A percentile compares a stretch with the other conserved stretches of the same genome.
Evolutionary conservation across 92 coral and sea anemone species (phyloP).

Genomic region (Palythoa caribaeorum): DNA sequence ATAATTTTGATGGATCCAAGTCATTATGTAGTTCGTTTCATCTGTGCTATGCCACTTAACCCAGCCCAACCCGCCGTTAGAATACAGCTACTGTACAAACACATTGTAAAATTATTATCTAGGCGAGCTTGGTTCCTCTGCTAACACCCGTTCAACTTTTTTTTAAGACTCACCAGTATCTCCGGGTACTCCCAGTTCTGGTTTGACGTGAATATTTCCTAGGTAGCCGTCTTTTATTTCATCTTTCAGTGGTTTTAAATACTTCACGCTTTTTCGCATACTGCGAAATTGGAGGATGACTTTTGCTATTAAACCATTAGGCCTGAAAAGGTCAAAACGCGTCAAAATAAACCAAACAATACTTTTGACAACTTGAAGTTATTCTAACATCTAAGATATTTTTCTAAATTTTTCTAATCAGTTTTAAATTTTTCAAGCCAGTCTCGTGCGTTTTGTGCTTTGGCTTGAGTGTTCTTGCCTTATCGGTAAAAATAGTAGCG

Average conservation of each 20-base stretch:
- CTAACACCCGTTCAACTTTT: background rate
- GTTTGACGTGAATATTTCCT: conserved; percentile 2
- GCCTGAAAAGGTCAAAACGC: background rate
- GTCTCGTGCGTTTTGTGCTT: too few species aligned
- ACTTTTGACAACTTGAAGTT: background rate
- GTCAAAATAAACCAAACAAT: background rate
- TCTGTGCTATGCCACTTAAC: too few species aligned
- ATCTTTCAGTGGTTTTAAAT: background rate
- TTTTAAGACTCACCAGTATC: background rate
- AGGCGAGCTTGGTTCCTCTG: too few species aligned
- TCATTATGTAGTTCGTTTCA: too few species aligned
- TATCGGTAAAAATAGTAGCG: too few species aligned
- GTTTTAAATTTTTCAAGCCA: too few species aligned
- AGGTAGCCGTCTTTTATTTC: conserved; percentile 40
- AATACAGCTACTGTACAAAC: too few species aligned
- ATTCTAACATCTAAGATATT: background rate
- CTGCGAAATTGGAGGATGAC: background rate
- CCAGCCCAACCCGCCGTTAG: too few species aligned
- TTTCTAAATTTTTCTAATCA: too few species aligned
- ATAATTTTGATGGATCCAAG: too few species aligned
- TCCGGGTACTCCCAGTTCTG: background rate
- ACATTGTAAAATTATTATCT: too few species aligned
- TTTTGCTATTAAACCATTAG: conserved; percentile 4
- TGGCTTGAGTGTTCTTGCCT: too few species aligned
- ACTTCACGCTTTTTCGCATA: background rate